Conservation (phyloP, 2,113 vertebrate genomes). For the Oreochromis spilurus region DNA sequence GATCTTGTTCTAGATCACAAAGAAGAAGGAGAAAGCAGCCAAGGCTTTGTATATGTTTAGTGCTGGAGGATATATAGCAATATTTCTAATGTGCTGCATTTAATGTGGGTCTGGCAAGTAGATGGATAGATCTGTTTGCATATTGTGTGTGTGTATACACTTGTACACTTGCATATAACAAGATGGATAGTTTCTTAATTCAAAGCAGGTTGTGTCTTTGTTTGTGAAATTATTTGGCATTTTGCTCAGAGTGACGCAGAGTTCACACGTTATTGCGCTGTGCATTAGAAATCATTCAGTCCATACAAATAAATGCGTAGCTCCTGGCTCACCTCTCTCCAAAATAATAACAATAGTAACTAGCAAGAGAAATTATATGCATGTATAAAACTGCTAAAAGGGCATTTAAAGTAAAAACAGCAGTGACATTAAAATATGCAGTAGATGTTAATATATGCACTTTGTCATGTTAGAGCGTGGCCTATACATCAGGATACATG, state of each 20-base stretch:
- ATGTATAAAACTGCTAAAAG: neutral
- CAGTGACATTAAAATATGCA: neutral
- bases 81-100: neutral
- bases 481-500: neutral
- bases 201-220: neutral
- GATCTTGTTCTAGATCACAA: neutral
- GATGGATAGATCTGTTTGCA: neutral
- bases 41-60: neutral
- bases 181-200: neutral
- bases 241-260: neutral
- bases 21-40: neutral
- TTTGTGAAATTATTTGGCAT: neutral
- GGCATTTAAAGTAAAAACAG: neutral
- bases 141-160: neutral
- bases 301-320: neutral
- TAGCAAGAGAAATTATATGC: neutral
- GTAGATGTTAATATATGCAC: neutral
- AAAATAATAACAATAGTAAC: neutral
- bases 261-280: neutral
- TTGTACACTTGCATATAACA: neutral
- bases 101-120: neutral
- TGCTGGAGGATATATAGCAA: neutral
- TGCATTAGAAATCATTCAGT: neutral
- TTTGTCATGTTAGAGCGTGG: neutral
- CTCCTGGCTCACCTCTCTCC: neutral